phyloP scores from a whole-genome alignment of 2,797 vertebrate species.

The Pangasius sanitwongsei region DNA sequence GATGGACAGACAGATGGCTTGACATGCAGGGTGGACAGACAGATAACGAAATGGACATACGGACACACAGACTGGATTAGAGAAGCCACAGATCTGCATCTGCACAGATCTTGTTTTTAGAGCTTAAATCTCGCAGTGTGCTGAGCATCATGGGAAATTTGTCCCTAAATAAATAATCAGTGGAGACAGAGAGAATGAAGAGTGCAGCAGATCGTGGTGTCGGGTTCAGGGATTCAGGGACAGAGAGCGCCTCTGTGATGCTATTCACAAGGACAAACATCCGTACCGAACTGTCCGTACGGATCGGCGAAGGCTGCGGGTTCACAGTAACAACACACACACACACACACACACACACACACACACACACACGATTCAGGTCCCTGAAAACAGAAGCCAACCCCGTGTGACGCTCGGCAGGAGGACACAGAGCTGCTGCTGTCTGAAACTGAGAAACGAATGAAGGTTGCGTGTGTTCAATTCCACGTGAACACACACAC shows the following conservation, averaged over 20 bases:
- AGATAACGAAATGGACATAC: neutral
- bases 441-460: too few relatives aligned
- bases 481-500: too few relatives aligned
- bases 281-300: neutral
- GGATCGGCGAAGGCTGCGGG: too few relatives aligned
- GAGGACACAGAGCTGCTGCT: too few relatives aligned
- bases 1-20: neutral
- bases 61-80: neutral
- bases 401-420: too few relatives aligned
- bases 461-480: too few relatives aligned
- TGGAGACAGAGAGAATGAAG: neutral
- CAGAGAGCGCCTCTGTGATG: neutral
- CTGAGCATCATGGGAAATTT: conserved; percentile 17
- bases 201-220: neutral
- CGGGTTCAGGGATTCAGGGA: neutral
- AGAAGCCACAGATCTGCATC: neutral
- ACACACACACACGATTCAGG: too few relatives aligned
- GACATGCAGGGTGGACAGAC: neutral
- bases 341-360: too few relatives aligned
- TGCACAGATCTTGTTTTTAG: neutral
- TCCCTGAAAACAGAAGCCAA: too few relatives aligned
- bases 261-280: neutral
- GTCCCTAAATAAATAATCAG: conserved; percentile 7
- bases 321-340: too few relatives aligned
- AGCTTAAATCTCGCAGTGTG: neutral